Conservation (phyloP, 2,888 invertebrate species). For the Rotaria socialis region DNA sequence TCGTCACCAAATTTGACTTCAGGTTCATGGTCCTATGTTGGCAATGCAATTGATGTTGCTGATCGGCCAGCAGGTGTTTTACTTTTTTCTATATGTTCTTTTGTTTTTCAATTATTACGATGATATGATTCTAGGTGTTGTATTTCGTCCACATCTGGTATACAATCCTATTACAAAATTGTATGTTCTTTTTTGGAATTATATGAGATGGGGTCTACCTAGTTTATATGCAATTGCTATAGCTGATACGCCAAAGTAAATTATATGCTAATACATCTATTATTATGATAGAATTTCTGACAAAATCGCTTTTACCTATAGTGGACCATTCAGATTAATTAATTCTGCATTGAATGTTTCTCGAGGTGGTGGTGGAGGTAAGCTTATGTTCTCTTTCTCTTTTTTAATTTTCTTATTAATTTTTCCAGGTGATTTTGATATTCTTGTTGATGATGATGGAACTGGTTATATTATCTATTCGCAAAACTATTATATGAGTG, state of each 20-base stretch:
- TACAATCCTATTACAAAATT: constrained; percentile 26
- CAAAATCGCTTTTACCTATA: not conserved
- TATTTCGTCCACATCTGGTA: constrained; percentile 22
- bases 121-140: not conserved
- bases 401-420: not conserved
- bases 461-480: constrained; percentile 24
- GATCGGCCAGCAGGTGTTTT: constrained; percentile 5
- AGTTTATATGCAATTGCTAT: constrained; percentile 9
- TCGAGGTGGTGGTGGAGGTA: constrained; percentile 37
- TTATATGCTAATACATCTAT: not conserved
- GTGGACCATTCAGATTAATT: constrained; percentile 13
- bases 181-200: constrained; percentile 27
- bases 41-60: not conserved
- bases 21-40: constrained; percentile 22
- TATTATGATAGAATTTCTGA: not conserved
- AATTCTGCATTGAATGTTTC: constrained; percentile 8
- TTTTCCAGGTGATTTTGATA: constrained; percentile 25
- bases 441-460: constrained; percentile 25
- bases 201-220: constrained; percentile 12
- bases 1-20: not conserved
- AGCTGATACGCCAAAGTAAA: constrained; percentile 1
- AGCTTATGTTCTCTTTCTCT: not conserved
- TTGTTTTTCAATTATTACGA: not conserved
- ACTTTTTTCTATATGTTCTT: no score
- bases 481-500: constrained; percentile 27